Evolutionary conservation across 2,888 invertebrate species (phyloP), one percentile per base, ranked within the genome.

Genomic region (Coelopa pilipes): DNA sequence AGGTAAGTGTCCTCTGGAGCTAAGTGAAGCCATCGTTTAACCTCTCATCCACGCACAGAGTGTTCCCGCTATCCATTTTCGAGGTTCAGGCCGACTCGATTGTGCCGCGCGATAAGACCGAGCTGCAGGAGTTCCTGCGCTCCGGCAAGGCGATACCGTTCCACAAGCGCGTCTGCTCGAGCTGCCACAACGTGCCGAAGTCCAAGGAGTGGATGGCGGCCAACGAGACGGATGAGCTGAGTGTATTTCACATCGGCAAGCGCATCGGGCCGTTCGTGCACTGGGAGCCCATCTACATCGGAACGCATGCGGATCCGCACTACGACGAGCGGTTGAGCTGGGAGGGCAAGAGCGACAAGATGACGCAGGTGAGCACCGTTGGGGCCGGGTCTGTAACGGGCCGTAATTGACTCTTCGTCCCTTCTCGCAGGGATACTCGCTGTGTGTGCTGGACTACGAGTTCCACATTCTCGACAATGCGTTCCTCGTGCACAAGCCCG

Each of bases 321-420:
- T 97, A 97, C 85, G 97, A 97, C 80, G 96, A 97, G 86, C 90
- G 96, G 82, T 91, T 97, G 76, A 95, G 95, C 85, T 97, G 97
- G 96, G 96, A 97, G 85, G 97, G 97, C 60, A 95, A 95, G 88
- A 94, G 95, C 87, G 97, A 97, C 88, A 97, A 97, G 89, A 97
- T 97, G 96, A 95, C 96, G 75, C 97, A 97, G 93, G 96, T 96
- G 86, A 85, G 78, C 5, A 34, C 15, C 17, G 24, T 15, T 53
- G 10, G 24, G 11, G 17, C n/a, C n/a, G n/a, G n/a, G n/a, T n/a
- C n/a, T n/a, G n/a, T 17, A 17, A 4, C 1, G 19, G 11, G 4
- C 19, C 10, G 46, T 59, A 67, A 57, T 17, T 49, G 17, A 15
- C 15, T 24, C 13, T 34, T 21, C 10, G 12, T 24, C 19, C 24